Evolutionary conservation across 1,140 invertebrate species (phyloP).

Genomic region (Cylas formicarius): DNA sequence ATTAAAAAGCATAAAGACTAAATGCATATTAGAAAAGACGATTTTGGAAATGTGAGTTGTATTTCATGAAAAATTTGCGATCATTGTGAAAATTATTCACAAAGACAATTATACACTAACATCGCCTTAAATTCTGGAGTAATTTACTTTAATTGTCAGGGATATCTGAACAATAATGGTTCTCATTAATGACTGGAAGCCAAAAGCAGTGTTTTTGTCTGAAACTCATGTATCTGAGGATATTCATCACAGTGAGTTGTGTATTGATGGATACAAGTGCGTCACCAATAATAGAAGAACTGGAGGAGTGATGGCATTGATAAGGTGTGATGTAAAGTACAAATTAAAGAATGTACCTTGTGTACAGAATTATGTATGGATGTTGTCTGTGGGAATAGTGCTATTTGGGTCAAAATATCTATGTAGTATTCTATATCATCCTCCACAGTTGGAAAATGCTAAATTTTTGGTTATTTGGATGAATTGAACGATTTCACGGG

Average conservation of each 20-base stretch:
- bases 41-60: too few relatives aligned
- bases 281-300: slow-evolving; percentile 10
- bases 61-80: too few relatives aligned
- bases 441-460: neutral
- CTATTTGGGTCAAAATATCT: neutral
- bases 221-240: slow-evolving; percentile 16
- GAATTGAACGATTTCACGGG: too few relatives aligned
- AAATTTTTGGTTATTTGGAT: neutral
- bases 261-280: slow-evolving; percentile 14
- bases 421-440: slow-evolving; percentile 4
- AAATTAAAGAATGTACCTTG: slow-evolving; percentile 3
- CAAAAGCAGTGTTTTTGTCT: slow-evolving; percentile 4
- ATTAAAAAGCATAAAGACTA: too few relatives aligned
- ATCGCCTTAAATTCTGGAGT: slow-evolving; percentile 1
- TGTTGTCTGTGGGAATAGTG: neutral
- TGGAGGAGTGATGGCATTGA: slow-evolving; percentile 3
- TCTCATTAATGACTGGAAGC: slow-evolving; percentile 6
- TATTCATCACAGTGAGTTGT: slow-evolving; percentile 9
- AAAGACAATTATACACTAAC: too few relatives aligned
- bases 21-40: too few relatives aligned
- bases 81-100: too few relatives aligned
- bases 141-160: slow-evolving; percentile 10
- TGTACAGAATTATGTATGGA: slow-evolving; percentile 1
- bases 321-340: slow-evolving; percentile 1
- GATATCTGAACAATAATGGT: slow-evolving; percentile 5